These are phyloP conservation scores for Eulemur mongoz DNA, from an alignment of 2,797 vertebrate genomes.

Conservation along the genomic window DNA sequence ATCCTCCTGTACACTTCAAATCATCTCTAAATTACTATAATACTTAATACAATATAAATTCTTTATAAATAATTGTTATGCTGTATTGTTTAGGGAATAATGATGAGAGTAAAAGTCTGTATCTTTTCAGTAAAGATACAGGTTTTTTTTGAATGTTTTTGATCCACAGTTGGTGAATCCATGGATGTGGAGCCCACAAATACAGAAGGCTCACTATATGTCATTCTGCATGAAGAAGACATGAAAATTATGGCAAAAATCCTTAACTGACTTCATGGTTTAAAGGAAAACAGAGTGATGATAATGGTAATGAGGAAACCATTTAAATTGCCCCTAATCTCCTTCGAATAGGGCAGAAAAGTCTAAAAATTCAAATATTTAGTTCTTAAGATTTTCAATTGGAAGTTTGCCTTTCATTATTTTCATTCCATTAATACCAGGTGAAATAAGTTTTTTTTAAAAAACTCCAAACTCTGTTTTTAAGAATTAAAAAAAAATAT, in stretches of 20 bases:
- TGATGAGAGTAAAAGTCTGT: neutral
- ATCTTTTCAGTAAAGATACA: neutral
- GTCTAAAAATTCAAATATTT: neutral
- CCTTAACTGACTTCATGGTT: neutral
- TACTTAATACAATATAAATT: neutral
- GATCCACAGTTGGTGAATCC: neutral
- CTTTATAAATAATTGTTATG: neutral
- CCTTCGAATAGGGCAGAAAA: neutral
- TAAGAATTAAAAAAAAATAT: neutral
- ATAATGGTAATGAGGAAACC: neutral
- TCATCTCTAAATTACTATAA: neutral
- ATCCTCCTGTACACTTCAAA: neutral
- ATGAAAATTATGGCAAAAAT: slow-evolving; percentile 21
- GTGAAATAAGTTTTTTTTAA: neutral
- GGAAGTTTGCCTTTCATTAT: neutral
- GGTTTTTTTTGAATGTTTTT: neutral
- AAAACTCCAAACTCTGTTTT: neutral
- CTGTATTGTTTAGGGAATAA: neutral
- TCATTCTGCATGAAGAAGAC: neutral
- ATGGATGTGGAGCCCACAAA: neutral
- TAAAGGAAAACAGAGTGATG: neutral
- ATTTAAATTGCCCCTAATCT: neutral
- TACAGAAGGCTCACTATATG: neutral
- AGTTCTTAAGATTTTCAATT: neutral
- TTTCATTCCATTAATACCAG: neutral